Evolutionary conservation across 2,113 vertebrate genomes (phyloP).

Genomic region (Salvator merianae): DNA sequence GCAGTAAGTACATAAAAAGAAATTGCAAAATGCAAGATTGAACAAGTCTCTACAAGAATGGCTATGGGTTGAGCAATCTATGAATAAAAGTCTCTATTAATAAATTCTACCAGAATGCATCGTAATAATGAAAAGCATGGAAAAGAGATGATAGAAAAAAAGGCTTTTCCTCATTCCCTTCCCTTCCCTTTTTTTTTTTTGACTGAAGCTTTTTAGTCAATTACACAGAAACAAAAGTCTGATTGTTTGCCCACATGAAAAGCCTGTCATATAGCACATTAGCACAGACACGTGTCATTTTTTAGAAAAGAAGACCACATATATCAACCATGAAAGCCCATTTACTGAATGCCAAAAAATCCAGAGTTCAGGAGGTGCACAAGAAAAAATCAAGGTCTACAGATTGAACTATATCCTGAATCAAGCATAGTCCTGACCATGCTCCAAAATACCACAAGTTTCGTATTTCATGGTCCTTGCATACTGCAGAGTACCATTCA

Average conservation of each 20-base stretch:
- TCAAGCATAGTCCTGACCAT: background rate
- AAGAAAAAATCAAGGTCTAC: background rate
- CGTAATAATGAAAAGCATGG: background rate
- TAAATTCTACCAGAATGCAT: background rate
- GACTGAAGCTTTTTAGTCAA: background rate
- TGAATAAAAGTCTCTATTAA: background rate
- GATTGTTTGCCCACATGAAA: background rate
- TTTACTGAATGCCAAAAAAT: background rate
- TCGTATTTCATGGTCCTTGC: too few relatives aligned
- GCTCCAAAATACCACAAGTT: too few relatives aligned
- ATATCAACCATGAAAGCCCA: background rate
- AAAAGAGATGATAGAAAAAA: background rate
- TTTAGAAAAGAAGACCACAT: background rate
- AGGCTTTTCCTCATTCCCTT: too few relatives aligned
- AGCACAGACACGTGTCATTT: background rate
- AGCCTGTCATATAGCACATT: background rate
- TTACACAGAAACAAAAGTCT: background rate
- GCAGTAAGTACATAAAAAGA: background rate
- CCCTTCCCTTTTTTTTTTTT: too few relatives aligned
- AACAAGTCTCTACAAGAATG: background rate
- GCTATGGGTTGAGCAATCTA: background rate
- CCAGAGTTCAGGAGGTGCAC: background rate
- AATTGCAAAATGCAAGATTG: background rate
- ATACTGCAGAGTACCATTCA: too few relatives aligned
- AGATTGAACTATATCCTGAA: background rate